Conservation (phyloP, 2,113 vertebrate species). For the Callocephalon fimbriatum region DNA sequence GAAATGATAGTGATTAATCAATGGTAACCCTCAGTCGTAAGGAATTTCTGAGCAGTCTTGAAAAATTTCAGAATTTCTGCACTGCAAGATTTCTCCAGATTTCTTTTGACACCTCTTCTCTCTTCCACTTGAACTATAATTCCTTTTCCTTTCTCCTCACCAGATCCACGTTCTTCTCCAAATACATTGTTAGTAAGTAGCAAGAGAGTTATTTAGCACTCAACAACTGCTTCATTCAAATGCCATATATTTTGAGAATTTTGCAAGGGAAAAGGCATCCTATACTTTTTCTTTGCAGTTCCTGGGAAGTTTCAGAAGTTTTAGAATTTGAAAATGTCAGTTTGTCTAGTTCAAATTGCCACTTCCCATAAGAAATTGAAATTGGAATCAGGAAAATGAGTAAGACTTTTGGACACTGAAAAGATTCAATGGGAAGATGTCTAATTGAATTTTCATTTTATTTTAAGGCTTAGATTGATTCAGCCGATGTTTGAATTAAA, state of each 20-base stretch:
- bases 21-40: not conserved
- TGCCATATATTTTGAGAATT: not conserved
- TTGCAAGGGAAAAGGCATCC: not conserved
- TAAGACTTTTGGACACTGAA: not conserved
- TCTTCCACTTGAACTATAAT: not conserved
- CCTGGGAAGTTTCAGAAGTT: not conserved
- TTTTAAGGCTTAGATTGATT: not conserved
- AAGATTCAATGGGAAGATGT: not conserved
- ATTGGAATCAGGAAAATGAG: not conserved
- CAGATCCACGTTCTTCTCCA: not conserved
- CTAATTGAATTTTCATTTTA: not conserved
- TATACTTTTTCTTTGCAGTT: not conserved
- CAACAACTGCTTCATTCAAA: not conserved
- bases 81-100: not conserved
- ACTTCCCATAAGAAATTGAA: not conserved
- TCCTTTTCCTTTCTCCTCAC: not conserved
- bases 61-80: not conserved
- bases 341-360: not conserved
- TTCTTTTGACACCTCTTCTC: not conserved
- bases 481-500: not conserved
- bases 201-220: not conserved
- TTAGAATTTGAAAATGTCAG: not conserved
- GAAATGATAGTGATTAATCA: not conserved
- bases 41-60: not conserved
- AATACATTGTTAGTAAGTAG: not conserved